Conservation (phyloP, 2,888 invertebrate genomes). For the Drosophila atripex region DNA sequence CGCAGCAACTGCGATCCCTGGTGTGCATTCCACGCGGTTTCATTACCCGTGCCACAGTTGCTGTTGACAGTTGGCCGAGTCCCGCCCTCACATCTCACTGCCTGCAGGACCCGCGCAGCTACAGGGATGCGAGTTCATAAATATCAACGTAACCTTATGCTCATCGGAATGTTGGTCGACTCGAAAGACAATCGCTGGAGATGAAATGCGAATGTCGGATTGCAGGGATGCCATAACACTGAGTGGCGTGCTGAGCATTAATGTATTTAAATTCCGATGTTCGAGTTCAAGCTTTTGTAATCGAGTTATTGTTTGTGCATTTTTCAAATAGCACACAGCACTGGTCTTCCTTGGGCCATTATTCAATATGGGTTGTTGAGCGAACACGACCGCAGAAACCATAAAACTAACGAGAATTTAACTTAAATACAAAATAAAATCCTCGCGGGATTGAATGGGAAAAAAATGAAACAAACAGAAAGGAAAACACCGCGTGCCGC, state of each 20-base stretch:
- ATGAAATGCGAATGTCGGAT: constrained; percentile 43
- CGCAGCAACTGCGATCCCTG: constrained; percentile 18
- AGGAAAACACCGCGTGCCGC: constrained; percentile 16
- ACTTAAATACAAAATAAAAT: constrained; percentile 40
- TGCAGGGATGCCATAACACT: constrained; percentile 24
- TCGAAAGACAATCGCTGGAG: constrained; percentile 41
- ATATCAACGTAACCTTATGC: constrained; percentile 29
- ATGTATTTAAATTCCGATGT: constrained; percentile 18
- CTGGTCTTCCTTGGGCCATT: background rate
- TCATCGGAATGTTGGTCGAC: constrained; percentile 15
- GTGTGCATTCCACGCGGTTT: constrained; percentile 42
- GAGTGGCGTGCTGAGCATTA: constrained; percentile 38
- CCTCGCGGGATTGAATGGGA: constrained; percentile 12
- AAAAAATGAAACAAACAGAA: constrained; percentile 9
- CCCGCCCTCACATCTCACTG: background rate
- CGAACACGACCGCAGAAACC: constrained; percentile 46
- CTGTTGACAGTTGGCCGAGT: constrained; percentile 35
- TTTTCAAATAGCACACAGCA: constrained; percentile 13
- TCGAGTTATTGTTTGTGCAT: constrained; percentile 4
- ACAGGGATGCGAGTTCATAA: constrained; percentile 29
- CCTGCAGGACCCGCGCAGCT: constrained; percentile 1
- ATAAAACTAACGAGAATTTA: constrained; percentile 47
- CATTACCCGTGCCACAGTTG: constrained; percentile 34
- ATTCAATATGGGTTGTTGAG: constrained; percentile 18
- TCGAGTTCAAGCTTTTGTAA: background rate